Evolutionary conservation across 2,797 vertebrate genomes (phyloP).

Genomic region (Sparus aurata): DNA sequence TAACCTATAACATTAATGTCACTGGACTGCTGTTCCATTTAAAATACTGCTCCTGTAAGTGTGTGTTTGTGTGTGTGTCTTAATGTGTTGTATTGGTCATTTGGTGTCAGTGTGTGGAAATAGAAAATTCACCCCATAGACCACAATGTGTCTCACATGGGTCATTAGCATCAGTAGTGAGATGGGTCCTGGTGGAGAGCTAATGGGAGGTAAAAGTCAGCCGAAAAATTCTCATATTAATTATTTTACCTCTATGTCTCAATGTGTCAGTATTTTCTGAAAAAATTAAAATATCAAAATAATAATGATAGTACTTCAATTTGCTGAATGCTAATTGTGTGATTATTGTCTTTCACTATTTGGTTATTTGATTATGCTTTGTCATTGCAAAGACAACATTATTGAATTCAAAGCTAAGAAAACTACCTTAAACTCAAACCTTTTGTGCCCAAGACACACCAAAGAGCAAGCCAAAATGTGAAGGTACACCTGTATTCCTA

Average conservation of each 20-base stretch:
- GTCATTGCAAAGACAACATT: too few relatives aligned
- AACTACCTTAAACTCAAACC: too few relatives aligned
- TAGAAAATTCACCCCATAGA: constrained; percentile 20
- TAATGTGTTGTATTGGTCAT: constrained; percentile 46
- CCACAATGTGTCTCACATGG: constrained; percentile 38
- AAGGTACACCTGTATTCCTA: too few relatives aligned
- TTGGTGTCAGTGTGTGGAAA: constrained; percentile 48
- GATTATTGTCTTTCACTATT: too few relatives aligned
- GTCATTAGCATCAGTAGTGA: constrained; percentile 29
- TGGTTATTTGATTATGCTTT: too few relatives aligned
- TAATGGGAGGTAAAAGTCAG: constrained; percentile 29
- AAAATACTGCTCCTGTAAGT: constrained; percentile 57
- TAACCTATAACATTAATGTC: constrained; percentile 86
- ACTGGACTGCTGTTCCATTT: constrained; percentile 81
- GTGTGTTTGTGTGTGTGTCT: constrained; percentile 55
- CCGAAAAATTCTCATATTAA: constrained; percentile 8
- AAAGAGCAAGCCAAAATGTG: too few relatives aligned
- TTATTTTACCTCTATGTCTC: constrained; percentile 5
- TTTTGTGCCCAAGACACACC: too few relatives aligned
- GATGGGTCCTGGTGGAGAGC: constrained; percentile 16
- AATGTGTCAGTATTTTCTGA: neutral
- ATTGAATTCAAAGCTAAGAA: too few relatives aligned
- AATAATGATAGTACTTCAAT: too few relatives aligned
- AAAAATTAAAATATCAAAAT: too few relatives aligned
- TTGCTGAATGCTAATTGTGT: too few relatives aligned